A percentile compares a stretch with the other conserved stretches of the same genome.
Conservation (phyloP, 2,113 vertebrate genomes). For the Uria aalge region DNA sequence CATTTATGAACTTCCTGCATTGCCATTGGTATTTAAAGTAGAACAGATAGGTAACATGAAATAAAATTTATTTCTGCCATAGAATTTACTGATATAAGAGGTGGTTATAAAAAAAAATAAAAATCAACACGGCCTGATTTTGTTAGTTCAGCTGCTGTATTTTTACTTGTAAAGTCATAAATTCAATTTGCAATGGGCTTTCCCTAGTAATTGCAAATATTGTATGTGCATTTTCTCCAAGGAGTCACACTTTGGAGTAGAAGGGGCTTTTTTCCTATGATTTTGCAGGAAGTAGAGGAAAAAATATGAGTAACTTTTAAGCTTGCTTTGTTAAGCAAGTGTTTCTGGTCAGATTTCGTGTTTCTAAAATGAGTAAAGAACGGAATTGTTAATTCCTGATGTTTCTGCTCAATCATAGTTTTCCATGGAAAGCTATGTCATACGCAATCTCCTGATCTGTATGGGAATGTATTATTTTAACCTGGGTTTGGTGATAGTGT, state of each 20-base stretch:
- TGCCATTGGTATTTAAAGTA: neutral
- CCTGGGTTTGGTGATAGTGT: neutral
- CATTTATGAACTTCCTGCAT: slow-evolving; percentile 34
- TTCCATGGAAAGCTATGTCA: neutral
- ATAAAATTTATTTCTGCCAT: neutral
- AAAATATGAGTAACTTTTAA: neutral
- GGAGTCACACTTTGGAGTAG: neutral
- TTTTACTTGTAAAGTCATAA: slow-evolving; percentile 23
- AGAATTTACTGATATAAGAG: neutral
- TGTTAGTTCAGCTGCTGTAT: slow-evolving; percentile 6
- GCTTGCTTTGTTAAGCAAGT: neutral
- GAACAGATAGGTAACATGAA: neutral
- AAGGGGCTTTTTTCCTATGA: neutral
- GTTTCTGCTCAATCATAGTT: neutral
- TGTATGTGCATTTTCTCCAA: neutral
- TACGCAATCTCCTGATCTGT: neutral
- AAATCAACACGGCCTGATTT: neutral
- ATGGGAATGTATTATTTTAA: slow-evolving; percentile 37
- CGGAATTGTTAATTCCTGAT: neutral
- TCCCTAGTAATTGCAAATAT: neutral
- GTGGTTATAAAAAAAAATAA: neutral
- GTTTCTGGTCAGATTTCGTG: neutral
- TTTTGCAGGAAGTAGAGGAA: neutral
- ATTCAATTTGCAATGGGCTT: neutral
- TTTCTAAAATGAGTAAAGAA: neutral